Evolutionary conservation across 2,113 vertebrate genomes (phyloP), one percentile per base, ranked within the genome.

Genomic region (Ophthalmolycus amberensis): DNA sequence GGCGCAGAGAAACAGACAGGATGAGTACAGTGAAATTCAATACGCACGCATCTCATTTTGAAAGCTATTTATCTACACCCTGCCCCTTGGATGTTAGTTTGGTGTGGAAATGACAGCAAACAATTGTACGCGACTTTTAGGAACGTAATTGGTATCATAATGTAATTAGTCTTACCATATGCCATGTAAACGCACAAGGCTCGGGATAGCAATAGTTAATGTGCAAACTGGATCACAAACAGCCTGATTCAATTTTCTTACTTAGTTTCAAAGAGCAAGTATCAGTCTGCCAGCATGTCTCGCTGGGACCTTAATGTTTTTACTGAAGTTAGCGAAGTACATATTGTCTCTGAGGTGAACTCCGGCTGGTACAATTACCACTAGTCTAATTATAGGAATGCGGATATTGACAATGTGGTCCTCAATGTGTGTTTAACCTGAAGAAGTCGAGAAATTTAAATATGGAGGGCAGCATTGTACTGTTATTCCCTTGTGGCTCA

Each of bases 191-290:
- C 69, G 54, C 80, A 78, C 71, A 58, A 59, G 68, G 54, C 77
- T 79, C 20, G 65, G 80, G 34, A 77, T 84, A 87, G 88, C 79
- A 90, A 88, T 87, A 84, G 89, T 91, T 90, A 89, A 91, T 90
- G 74, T 77, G 84, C 75, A 90, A 91, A 91, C 80, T 91, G 82
- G 88, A 85, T 91, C 85, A 87, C 75, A 91, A 92, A 91, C 84
- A 90, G 85, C 82, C 85, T 89, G 85, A 93, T 91, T 92, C 76
- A 22, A 85, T 85, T 88, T 88, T 75, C 58, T 67, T 75, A 72
- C 80, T 86, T 82, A 75, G 79, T 91, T 90, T 89, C 77, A 86
- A 83, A 90, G 87, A 89, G 83, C 83, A 64, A 58, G 87, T 68
- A 89, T 80, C 77, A 82, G 85, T 72, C 79, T 89, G 82, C 79